phyloP scores from a whole-genome alignment of 2,888 invertebrate species.

The Aspidapion aeneum region DNA sequence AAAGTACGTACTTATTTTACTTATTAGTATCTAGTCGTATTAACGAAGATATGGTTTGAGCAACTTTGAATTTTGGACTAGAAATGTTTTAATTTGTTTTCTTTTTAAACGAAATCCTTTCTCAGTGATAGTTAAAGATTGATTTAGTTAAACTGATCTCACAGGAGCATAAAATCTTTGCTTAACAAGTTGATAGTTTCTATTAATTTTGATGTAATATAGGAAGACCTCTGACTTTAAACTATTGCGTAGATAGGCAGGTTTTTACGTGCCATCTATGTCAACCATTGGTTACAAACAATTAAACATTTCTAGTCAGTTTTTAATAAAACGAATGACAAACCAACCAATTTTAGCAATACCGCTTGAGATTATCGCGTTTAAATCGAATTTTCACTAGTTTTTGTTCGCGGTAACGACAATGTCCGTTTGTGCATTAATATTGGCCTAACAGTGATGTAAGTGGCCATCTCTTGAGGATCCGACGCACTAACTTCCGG shows the following conservation, averaged over 20 bases:
- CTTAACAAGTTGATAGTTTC: too few relatives aligned
- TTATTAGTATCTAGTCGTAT: not conserved
- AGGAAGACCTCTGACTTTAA: too few relatives aligned
- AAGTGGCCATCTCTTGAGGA: not conserved
- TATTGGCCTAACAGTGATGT: not conserved
- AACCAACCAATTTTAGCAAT: not conserved
- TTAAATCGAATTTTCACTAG: not conserved
- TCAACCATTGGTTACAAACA: too few relatives aligned
- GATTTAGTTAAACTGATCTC: too few relatives aligned
- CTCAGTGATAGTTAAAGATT: too few relatives aligned
- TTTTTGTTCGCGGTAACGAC: constrained; percentile 1
- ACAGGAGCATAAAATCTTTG: too few relatives aligned
- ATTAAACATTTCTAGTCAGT: not conserved
- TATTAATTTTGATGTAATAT: too few relatives aligned
- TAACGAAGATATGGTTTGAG: not conserved
- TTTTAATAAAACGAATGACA: not conserved
- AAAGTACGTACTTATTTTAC: not conserved
- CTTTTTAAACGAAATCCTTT: too few relatives aligned
- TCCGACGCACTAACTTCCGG: not conserved
- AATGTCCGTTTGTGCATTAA: not conserved
- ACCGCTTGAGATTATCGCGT: too few relatives aligned
- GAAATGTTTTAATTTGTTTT: too few relatives aligned
- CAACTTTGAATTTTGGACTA: not conserved
- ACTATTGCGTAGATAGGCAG: too few relatives aligned
- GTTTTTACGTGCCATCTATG: too few relatives aligned